These are phyloP conservation scores for Daktulosphaira vitifoliae DNA, from an alignment of 1,140 invertebrate genomes.

Conservation along the genomic window DNA sequence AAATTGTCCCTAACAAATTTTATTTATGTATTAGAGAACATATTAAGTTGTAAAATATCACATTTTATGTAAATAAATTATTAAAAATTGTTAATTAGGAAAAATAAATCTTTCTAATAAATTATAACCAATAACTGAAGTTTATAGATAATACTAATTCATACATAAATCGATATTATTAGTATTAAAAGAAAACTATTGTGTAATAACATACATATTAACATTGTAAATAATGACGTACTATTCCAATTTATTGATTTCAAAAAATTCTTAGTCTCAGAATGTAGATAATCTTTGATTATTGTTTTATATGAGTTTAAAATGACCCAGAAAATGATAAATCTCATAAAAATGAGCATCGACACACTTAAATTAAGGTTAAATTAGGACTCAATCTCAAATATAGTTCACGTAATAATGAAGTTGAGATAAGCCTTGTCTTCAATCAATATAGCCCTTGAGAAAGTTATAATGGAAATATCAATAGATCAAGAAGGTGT, in stretches of 20 bases:
- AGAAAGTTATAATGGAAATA: neutral
- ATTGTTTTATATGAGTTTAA: neutral
- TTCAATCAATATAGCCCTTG: neutral
- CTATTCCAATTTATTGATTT: neutral
- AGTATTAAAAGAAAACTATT: too few species aligned
- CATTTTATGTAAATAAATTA: too few species aligned
- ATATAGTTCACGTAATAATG: neutral
- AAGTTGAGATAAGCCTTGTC: neutral
- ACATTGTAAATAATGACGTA: too few species aligned
- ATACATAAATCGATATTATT: too few species aligned
- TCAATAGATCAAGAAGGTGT: neutral
- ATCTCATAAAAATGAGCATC: conserved; percentile 5
- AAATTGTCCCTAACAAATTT: neutral
- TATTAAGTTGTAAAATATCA: too few species aligned
- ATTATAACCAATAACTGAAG: too few species aligned
- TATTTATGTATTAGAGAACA: neutral
- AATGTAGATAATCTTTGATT: neutral
- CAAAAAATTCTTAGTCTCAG: neutral
- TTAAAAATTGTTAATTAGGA: too few species aligned
- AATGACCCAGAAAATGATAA: neutral
- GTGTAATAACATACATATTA: too few species aligned
- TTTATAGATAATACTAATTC: too few species aligned
- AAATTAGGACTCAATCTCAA: neutral
- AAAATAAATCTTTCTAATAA: too few species aligned
- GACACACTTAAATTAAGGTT: neutral